These are phyloP conservation scores for Samia ricini DNA, from an alignment of 1,140 invertebrate genomes.

Conservation along the genomic window DNA sequence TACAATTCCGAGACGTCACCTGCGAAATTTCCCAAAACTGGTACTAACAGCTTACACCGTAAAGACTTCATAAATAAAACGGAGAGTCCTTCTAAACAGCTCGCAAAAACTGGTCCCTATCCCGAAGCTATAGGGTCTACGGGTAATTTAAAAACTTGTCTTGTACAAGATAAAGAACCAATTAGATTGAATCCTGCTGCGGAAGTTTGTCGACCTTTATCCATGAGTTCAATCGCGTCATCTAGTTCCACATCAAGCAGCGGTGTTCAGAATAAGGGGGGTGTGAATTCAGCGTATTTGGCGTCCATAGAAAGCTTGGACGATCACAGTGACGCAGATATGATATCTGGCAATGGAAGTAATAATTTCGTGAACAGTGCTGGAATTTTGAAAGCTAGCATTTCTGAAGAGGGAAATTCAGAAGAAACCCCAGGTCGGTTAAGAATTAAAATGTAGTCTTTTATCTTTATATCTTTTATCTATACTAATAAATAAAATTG, in stretches of 20 bases:
- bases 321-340: conserved; percentile 80
- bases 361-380: conserved; percentile 79
- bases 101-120: conserved; percentile 56
- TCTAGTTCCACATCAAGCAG: conserved; percentile 85
- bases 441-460: neutral
- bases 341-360: conserved; percentile 78
- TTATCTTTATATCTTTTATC: too few relatives aligned
- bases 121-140: conserved; percentile 62
- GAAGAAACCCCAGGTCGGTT: conserved; percentile 54
- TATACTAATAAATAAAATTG: too few relatives aligned
- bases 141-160: conserved; percentile 57
- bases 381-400: conserved; percentile 68
- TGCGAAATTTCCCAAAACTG: conserved; percentile 52
- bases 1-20: conserved; percentile 41
- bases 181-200: conserved; percentile 50
- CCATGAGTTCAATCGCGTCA: conserved; percentile 89
- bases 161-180: conserved; percentile 49
- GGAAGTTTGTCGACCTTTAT: conserved; percentile 81
- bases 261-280: conserved; percentile 78
- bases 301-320: conserved; percentile 89
- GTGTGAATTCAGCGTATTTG: conserved; percentile 82
- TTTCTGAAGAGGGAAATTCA: conserved; percentile 62
- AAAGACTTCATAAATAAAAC: conserved; percentile 47
- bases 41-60: conserved; percentile 60
- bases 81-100: conserved; percentile 44